Percentiles rank a stretch among this genome's conserved stretches.
These are phyloP conservation scores for Palythoa grandiflora DNA, from an alignment of 92 coral and sea anemone species.

Conservation along the genomic window DNA sequence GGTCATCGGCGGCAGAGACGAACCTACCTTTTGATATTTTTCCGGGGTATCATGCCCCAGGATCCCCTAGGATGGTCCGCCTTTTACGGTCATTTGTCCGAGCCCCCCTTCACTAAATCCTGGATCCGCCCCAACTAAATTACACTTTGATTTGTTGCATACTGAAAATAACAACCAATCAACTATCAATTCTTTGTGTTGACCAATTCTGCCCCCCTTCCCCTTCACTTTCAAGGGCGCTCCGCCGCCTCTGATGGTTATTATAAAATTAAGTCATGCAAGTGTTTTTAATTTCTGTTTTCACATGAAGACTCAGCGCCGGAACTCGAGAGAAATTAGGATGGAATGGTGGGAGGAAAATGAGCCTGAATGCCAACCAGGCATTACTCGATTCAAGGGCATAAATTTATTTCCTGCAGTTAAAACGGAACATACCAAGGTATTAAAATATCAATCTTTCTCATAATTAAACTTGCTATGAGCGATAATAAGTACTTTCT, in stretches of 20 bases:
- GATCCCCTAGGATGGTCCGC: background rate
- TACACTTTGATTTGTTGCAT: conserved; percentile 2
- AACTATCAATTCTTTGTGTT: background rate
- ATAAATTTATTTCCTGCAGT: conserved; percentile 14
- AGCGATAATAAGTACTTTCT: conserved; percentile 2
- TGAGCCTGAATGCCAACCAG: conserved; percentile 41
- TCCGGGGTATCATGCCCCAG: background rate
- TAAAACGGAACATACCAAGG: conserved; percentile 11
- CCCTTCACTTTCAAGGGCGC: conserved; percentile 6
- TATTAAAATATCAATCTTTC: background rate
- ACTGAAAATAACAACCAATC: background rate
- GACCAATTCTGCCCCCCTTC: background rate
- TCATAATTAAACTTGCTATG: conserved; percentile 2
- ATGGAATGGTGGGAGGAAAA: conserved; percentile 44
- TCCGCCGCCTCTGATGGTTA: conserved; percentile 1
- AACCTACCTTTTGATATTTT: conserved; percentile 2
- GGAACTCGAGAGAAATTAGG: background rate
- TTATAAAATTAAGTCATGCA: background rate
- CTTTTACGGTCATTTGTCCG: background rate
- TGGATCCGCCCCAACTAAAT: conserved; percentile 5
- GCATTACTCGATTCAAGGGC: conserved; percentile 29
- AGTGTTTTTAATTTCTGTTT: background rate
- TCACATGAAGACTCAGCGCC: background rate
- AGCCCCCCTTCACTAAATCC: background rate
- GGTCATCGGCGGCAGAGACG: background rate